Evolutionary conservation across 2,888 invertebrate genomes (phyloP).

Genomic region (Muscina levida): DNA sequence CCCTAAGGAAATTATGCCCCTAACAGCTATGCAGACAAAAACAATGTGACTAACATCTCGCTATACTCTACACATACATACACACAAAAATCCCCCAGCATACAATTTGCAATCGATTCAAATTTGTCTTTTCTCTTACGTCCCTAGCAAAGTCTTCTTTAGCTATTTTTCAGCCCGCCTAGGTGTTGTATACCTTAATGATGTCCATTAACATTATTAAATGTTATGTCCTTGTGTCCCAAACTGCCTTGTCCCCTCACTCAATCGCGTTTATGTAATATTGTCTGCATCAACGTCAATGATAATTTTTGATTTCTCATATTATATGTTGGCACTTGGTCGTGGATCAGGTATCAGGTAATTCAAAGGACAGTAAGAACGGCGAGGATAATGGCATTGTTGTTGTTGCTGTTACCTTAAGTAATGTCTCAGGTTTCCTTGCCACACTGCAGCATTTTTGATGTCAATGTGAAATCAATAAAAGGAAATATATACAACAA

Average conservation of each 20-base stretch:
- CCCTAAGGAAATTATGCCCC: too few relatives aligned
- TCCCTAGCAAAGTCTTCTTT: too few relatives aligned
- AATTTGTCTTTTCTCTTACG: too few relatives aligned
- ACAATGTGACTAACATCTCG: too few relatives aligned
- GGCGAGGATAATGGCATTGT: too few relatives aligned
- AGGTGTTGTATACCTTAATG: too few relatives aligned
- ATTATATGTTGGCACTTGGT: constrained; percentile 19
- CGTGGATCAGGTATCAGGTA: background rate
- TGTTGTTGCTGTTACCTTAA: background rate
- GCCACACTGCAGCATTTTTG: background rate
- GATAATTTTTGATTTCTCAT: constrained; percentile 19
- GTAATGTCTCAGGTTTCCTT: constrained; percentile 24
- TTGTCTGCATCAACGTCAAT: constrained; percentile 11
- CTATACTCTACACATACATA: too few relatives aligned
- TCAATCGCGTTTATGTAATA: background rate
- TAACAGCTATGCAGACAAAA: too few relatives aligned
- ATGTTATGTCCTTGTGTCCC: background rate
- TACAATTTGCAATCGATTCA: too few relatives aligned
- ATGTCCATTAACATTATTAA: constrained; percentile 1
- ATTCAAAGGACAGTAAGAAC: too few relatives aligned
- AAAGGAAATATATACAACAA: constrained; percentile 21
- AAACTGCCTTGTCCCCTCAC: background rate
- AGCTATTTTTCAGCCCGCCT: too few relatives aligned
- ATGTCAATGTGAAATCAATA: constrained; percentile 49
- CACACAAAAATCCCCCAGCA: too few relatives aligned